Percentiles rank a stretch among this genome's conserved stretches.
These are phyloP conservation scores for Yponomeuta evonymella DNA, from an alignment of 2,888 invertebrate genomes.

Conservation along the genomic window DNA sequence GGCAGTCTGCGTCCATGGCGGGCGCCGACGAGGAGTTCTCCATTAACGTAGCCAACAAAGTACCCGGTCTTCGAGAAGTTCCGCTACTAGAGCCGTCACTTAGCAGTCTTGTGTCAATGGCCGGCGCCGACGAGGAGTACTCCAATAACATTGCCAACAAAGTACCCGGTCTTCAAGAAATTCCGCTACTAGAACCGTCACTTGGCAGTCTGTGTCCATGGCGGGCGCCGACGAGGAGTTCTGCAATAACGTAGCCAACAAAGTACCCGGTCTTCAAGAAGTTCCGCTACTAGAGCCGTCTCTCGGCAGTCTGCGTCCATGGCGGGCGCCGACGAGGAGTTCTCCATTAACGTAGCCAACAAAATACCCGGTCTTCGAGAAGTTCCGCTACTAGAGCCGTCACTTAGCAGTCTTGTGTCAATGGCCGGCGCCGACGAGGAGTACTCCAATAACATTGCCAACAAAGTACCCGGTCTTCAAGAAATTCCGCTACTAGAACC, in stretches of 20 bases:
- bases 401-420: constrained; percentile 73
- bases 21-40: constrained; percentile 25
- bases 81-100: background rate
- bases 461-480: too few relatives aligned
- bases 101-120: constrained; percentile 79
- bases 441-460: too few relatives aligned
- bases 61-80: background rate
- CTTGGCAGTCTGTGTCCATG: constrained; percentile 81
- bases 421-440: constrained; percentile 28
- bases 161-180: too few relatives aligned
- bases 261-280: constrained; percentile 87
- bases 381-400: constrained; percentile 74
- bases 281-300: constrained; percentile 74
- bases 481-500: too few relatives aligned
- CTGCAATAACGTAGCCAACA: constrained; percentile 57
- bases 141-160: too few relatives aligned
- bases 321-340: constrained; percentile 82
- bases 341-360: constrained; percentile 49
- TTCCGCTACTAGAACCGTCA: too few relatives aligned
- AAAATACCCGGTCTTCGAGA: constrained; percentile 89
- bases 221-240: constrained; percentile 82
- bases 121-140: constrained; percentile 38
- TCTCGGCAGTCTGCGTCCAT: constrained; percentile 90
- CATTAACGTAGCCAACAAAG: background rate
- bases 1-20: constrained; percentile 73